phyloP scores from a whole-genome alignment of 2,888 invertebrate species.

The Macrophya alboannulata region DNA sequence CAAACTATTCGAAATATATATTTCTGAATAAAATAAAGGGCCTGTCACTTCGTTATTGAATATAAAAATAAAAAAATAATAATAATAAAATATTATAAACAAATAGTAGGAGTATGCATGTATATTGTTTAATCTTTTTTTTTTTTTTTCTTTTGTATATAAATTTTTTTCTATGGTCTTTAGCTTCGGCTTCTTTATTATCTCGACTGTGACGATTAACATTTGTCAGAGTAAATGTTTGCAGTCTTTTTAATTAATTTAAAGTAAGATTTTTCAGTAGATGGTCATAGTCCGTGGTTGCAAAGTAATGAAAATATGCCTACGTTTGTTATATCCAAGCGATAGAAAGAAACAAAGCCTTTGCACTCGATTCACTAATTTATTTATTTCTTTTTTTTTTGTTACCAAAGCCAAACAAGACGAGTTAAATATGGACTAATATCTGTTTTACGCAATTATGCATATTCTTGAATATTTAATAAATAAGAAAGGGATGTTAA shows the following conservation, averaged over 20 bases:
- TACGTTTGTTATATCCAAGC: neutral
- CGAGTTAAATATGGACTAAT: neutral
- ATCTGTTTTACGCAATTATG: neutral
- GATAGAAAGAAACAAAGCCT: neutral
- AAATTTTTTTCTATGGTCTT: neutral
- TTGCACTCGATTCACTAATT: neutral
- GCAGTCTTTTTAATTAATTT: neutral
- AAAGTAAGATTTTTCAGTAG: no score
- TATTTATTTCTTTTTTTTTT: no score
- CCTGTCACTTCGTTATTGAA: constrained; percentile 15
- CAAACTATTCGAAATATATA: neutral
- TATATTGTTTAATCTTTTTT: neutral
- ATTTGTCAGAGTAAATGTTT: neutral
- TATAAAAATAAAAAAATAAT: neutral
- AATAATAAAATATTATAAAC: neutral
- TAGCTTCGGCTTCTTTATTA: neutral
- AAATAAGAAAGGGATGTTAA: no score
- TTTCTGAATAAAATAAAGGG: neutral
- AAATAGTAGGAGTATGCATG: neutral
- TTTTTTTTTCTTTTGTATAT: neutral
- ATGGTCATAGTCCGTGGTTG: no score
- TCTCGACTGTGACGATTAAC: neutral
- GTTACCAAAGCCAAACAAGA: neutral
- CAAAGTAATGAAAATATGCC: no score
- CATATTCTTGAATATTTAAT: neutral